Evolutionary conservation across 2,797 vertebrate genomes (phyloP), one percentile per base, ranked within the genome.

Genomic region (Rhyacichthys aspro): DNA sequence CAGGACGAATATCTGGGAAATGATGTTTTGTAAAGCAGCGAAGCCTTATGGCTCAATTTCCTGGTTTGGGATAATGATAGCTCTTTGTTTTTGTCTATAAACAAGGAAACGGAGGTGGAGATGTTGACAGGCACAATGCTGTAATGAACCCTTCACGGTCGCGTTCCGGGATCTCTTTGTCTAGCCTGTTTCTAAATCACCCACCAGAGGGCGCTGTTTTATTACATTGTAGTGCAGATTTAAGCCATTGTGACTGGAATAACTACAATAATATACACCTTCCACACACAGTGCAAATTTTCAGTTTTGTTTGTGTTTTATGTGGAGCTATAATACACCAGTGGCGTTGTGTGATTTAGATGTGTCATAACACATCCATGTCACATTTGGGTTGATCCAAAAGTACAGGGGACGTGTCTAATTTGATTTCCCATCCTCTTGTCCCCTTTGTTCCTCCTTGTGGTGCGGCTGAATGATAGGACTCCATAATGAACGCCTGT

Each of bases 401-500:
- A 59, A 68, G 59, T 62, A 42, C 52, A 60, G 48, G 46, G 63
- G 43, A 48, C 55, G 16, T 69, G 46, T 82, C 59, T 77, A 68
- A 80, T 74, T 61, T 52, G 64, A 18, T 32, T 0, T 11, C 45
- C 3, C 48, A 15, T 5, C 32, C 8, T 11, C 9, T 52, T 3
- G 46, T 16, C n/a, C 39, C 60, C 55, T 56, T 43, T 56, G 41
- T 56, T 43, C 45, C 43, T 61, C 34, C 65, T 45, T 59, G 41
- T 74, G 19, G 68, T 59, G 36, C 39, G 34, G 10, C 48, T 70
- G 68, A 23, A 14, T 66, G 12, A 11, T 84, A 95, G 93, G 96
- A 95, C 47, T 89, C 93, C 49, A 87, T 94, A 76, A 91, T 95
- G 92, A 95, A 94, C 33, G 97, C 97, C 72, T 99, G 97, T 78